Conservation (phyloP, 2,888 invertebrate species). For the Falcaria lacertinaria region DNA sequence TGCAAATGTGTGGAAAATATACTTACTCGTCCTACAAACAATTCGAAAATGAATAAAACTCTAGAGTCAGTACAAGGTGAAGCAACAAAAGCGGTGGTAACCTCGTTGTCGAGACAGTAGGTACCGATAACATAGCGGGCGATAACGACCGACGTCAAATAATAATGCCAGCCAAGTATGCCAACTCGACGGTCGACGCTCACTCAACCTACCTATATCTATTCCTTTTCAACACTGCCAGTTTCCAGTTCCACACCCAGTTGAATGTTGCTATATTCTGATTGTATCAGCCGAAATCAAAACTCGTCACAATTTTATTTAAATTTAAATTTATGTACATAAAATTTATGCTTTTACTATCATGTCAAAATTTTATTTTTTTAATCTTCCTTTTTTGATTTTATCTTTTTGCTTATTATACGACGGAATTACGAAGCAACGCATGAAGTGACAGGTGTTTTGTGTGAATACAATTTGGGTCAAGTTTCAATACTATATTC, state of each 20-base stretch:
- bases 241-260: constrained; percentile 63
- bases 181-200: constrained; percentile 64
- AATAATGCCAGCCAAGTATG: constrained; percentile 69
- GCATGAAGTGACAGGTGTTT: constrained; percentile 1
- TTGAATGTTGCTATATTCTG: constrained; percentile 52
- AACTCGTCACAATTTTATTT: too few relatives aligned
- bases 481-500: too few relatives aligned
- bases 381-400: constrained; percentile 3
- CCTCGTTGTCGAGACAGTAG: constrained; percentile 27
- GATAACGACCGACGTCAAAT: constrained; percentile 63
- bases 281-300: too few relatives aligned
- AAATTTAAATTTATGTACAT: too few relatives aligned
- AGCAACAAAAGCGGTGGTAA: constrained; percentile 55
- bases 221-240: constrained; percentile 65
- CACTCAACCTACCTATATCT: constrained; percentile 69
- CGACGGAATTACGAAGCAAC: constrained; percentile 25
- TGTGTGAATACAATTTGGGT: too few relatives aligned
- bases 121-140: constrained; percentile 55
- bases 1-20: too few relatives aligned
- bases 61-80: constrained; percentile 57
- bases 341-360: too few relatives aligned
- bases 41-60: constrained; percentile 25
- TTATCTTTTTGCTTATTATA: constrained; percentile 24
- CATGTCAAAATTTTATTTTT: too few relatives aligned
- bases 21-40: constrained; percentile 1